Percentiles rank a stretch among this genome's conserved stretches.
phyloP scores from a whole-genome alignment of 2,888 invertebrate species.

The Ferrisia virgata region DNA sequence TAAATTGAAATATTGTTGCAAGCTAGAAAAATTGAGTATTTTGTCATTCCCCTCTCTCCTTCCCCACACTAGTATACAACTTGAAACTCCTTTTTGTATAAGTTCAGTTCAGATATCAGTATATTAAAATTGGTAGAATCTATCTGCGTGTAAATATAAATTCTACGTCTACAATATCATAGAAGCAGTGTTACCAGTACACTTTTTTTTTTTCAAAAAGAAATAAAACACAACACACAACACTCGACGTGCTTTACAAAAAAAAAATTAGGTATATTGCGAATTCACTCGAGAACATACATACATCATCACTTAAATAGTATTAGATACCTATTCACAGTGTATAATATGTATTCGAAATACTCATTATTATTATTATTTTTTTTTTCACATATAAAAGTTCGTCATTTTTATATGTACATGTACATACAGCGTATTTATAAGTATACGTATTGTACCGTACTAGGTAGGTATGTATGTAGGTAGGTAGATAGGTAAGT shows the following conservation, averaged over 20 bases:
- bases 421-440: neutral
- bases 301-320: neutral
- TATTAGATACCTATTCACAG: neutral
- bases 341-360: neutral
- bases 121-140: no score
- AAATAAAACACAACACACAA: no score
- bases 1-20: no score
- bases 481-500: neutral
- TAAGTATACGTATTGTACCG: neutral
- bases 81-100: no score
- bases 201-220: no score
- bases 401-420: neutral
- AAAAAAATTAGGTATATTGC: constrained; percentile 19
- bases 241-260: neutral
- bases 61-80: no score
- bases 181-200: no score
- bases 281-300: constrained; percentile 21
- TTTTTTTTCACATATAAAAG: neutral
- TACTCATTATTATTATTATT: neutral
- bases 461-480: neutral
- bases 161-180: no score
- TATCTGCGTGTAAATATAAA: no score
- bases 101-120: no score
- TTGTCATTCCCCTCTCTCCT: no score
- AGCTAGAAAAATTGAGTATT: no score